Percentiles rank a stretch among this genome's conserved stretches.
These are phyloP conservation scores for Chionomys nivalis DNA, from an alignment of 2,113 vertebrate genomes.

Conservation along the genomic window DNA sequence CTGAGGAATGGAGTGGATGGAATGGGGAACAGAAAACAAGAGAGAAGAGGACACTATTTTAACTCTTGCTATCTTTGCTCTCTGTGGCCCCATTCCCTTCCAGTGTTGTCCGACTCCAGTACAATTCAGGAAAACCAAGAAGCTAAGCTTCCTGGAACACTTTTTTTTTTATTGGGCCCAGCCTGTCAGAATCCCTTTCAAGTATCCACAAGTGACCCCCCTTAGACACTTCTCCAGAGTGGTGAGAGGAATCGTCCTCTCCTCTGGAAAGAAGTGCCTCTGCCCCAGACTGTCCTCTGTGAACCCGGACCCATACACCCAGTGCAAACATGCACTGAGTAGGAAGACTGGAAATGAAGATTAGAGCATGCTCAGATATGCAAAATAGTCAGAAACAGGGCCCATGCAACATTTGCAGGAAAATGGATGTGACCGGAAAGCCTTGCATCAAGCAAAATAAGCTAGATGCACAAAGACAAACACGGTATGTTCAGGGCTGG, in stretches of 20 bases:
- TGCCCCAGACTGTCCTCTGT: neutral
- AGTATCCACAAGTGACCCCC: neutral
- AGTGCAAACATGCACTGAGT: neutral
- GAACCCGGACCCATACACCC: neutral
- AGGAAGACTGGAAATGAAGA: neutral
- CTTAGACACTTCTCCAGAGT: neutral
- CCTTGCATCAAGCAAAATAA: neutral
- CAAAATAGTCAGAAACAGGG: neutral
- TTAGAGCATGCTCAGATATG: neutral
- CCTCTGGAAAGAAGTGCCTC: neutral
- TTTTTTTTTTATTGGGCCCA: too few species aligned
- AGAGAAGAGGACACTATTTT: neutral
- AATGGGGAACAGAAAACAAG: neutral
- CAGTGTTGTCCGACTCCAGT: neutral
- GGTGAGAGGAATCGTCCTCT: neutral
- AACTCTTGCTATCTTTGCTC: neutral
- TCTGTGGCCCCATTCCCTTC: neutral
- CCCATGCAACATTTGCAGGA: neutral
- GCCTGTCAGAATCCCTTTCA: neutral
- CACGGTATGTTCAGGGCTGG: too few species aligned
- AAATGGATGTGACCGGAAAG: neutral
- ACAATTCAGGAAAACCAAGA: neutral
- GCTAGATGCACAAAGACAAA: neutral
- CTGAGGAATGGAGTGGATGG: neutral
- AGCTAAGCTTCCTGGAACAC: neutral